Evolutionary conservation across 2,888 invertebrate species (phyloP).

Genomic region (Melanophora roralis): DNA sequence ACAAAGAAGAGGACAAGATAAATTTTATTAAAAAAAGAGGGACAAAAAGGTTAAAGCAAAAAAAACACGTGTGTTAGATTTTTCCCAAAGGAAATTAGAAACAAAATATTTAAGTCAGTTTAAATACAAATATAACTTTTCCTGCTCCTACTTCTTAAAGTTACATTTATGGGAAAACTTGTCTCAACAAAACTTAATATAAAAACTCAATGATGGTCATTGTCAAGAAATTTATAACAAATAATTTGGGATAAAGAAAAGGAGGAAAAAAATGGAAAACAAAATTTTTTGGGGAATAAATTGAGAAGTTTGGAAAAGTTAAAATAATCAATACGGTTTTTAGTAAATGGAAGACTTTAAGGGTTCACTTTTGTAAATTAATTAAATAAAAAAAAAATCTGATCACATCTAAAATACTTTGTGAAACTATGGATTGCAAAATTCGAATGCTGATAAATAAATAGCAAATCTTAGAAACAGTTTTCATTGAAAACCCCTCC

Average conservation of each 20-base stretch:
- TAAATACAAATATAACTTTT: too few species aligned
- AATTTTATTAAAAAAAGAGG: conserved; percentile 49
- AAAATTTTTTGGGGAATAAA: not conserved
- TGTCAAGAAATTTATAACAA: conserved; percentile 12
- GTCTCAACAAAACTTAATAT: not conserved
- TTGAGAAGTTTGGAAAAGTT: too few species aligned
- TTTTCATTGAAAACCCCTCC: too few species aligned
- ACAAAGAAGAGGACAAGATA: conserved; percentile 72
- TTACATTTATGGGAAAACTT: not conserved
- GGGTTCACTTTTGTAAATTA: too few species aligned
- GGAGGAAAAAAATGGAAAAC: not conserved
- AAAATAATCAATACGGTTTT: too few species aligned
- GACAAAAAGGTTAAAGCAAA: conserved; percentile 65
- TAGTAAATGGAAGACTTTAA: too few species aligned
- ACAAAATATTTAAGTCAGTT: too few species aligned
- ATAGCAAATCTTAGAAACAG: too few species aligned
- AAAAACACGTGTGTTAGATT: conserved; percentile 21
- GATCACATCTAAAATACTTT: not conserved
- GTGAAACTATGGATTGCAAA: too few species aligned
- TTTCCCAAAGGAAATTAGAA: conserved; percentile 46
- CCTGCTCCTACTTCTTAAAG: not conserved
- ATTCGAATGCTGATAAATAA: too few species aligned
- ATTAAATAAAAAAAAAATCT: too few species aligned
- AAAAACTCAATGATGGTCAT: conserved; percentile 6
- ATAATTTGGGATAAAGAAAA: not conserved